phyloP scores from a whole-genome alignment of 2,113 vertebrate species.

The Phrynosoma blainvillii region DNA sequence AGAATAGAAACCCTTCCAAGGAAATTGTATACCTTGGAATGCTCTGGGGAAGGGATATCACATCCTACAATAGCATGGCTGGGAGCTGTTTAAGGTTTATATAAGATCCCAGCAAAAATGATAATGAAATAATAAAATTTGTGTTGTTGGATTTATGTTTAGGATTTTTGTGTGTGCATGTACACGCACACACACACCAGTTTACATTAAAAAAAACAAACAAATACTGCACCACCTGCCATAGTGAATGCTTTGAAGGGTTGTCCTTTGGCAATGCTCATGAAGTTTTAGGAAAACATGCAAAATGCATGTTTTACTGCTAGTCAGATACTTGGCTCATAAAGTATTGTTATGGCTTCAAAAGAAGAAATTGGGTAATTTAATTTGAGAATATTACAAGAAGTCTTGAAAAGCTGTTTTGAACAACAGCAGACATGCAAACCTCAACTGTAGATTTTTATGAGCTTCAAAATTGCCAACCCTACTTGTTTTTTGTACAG shows the following conservation, averaged over 20 bases:
- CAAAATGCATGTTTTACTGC: not conserved
- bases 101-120: not conserved
- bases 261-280: constrained; percentile 9
- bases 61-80: not conserved
- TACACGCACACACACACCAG: constrained; percentile 23
- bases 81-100: constrained; percentile 24
- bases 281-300: not conserved
- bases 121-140: not conserved
- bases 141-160: not conserved
- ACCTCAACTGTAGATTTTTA: constrained; percentile 62
- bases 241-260: constrained; percentile 38
- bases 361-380: constrained; percentile 29
- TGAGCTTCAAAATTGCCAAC: constrained; percentile 64
- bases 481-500: constrained; percentile 47
- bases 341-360: constrained; percentile 44
- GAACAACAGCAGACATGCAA: constrained; percentile 46
- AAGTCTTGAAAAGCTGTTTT: constrained; percentile 47
- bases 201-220: constrained; percentile 50
- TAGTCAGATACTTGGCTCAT: constrained; percentile 35
- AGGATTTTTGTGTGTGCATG: not conserved
- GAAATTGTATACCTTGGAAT: not conserved
- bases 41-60: not conserved
- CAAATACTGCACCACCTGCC: not conserved
- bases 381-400: constrained; percentile 33
- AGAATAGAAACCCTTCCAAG: not conserved